Conservation (phyloP, 2,797 vertebrate genomes). For the Pantherophis alleghaniensis region DNA sequence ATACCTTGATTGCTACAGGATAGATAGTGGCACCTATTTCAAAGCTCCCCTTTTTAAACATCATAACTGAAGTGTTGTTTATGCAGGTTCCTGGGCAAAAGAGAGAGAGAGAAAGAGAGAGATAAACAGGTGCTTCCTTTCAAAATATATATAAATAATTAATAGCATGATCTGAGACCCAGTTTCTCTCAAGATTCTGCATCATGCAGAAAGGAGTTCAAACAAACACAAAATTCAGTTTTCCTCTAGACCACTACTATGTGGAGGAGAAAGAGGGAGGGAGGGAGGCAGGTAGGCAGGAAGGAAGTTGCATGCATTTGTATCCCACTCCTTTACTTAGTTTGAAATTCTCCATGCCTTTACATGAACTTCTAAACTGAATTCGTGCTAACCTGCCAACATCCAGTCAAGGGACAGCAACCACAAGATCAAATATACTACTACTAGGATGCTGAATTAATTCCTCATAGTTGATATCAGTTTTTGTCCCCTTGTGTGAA, state of each 20-base stretch:
- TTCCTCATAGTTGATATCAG: neutral
- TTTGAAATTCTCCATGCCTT: neutral
- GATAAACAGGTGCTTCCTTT: neutral
- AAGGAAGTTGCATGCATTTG: neutral
- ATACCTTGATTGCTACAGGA: slow-evolving; percentile 94
- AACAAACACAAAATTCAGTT: neutral
- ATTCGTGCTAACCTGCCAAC: neutral
- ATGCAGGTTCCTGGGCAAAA: slow-evolving; percentile 86
- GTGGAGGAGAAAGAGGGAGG: neutral
- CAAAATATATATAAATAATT: neutral
- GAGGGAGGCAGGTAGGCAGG: neutral
- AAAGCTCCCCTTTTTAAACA: slow-evolving; percentile 99
- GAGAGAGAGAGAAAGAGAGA: slow-evolving; percentile 28
- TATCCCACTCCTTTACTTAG: neutral
- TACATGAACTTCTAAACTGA: neutral
- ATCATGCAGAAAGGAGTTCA: neutral
- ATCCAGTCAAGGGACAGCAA: neutral
- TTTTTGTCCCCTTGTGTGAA: neutral
- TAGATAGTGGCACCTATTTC: slow-evolving; percentile 93
- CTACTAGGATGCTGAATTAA: neutral
- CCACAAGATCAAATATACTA: neutral
- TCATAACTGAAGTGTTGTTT: slow-evolving; percentile 98
- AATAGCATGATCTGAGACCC: neutral
- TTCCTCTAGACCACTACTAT: neutral
- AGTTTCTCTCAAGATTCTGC: neutral